Evolutionary conservation across 1,140 invertebrate genomes (phyloP), one percentile per base, ranked within the genome.

Genomic region (Cotesia glomerata): DNA sequence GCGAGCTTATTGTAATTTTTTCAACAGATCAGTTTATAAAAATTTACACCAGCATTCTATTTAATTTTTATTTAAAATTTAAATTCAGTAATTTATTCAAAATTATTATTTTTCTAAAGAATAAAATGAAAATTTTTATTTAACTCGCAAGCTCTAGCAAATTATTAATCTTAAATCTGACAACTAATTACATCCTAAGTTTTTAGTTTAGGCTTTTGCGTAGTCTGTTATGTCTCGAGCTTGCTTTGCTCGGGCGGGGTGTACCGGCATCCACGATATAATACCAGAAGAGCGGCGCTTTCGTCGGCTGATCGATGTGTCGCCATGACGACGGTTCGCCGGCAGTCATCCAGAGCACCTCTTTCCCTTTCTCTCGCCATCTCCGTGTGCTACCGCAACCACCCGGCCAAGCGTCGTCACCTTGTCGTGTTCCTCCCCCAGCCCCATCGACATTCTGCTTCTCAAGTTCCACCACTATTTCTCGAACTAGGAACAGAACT

Each of bases 301-400:
- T 79, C 77, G 78, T 78, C 77, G 83, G 80, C 86, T 86, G 86
- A 88, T 88, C 86, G 86, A 88, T 88, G 86, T 86, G 86, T 87
- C 84, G 84, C 86, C 86, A 88, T 88, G 86, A 86, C 86, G 80
- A 88, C 86, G 85, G 82, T 87, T 85, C 86, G 85, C 83, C 84
- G 83, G 81, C 81, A 87, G 85, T 86, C 86, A 86, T 85, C 84
- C 85, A 85, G 81, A 26, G 26, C 26, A 26, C 26, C 26, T 26
- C 84, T 82, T 81, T 82, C 70, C 61, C 62, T 77, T 84, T 82
- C 84, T 84, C 85, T 88, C 85, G 83, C 84, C 82, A 84, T 84
- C 85, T 88, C 86, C 84, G 76, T 70, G 51, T 81, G 76, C 76
- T 77, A 80, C 80, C 80, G 79, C 79, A 75, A 79, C 79, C 73